Evolutionary conservation across 2,888 invertebrate genomes (phyloP), one percentile per base, ranked within the genome.

Genomic region (Chesias legatella): DNA sequence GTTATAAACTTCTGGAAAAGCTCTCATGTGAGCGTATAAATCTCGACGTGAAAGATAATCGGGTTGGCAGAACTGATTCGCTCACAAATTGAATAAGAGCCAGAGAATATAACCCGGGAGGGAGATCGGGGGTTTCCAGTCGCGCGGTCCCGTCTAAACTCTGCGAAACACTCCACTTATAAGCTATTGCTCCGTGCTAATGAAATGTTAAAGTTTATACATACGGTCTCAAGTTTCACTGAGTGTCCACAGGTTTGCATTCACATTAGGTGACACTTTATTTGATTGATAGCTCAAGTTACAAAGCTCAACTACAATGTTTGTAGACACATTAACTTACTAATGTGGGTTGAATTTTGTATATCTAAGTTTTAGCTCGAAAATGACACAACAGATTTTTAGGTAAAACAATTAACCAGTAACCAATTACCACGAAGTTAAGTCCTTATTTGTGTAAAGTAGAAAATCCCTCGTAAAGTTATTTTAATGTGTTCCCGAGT

Each of bases 11-110:
- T 67, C 64, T 62, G 62, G 65, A 70, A 73, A 75, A 67, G 67
- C 73, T 66, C 71, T 73, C 72, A 67, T 68, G 72, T 67, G 75
- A 79, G 74, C 73, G 73, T 77, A 79, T 82, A 81, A 82, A 83
- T 77, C 77, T 72, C 67, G 75, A 77, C 78, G 75, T 79, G 78
- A 73, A 76, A 82, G 77, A 83, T 85, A 85, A 84, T 83, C 81
- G 76, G 72, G 80, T 83, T 83, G 79, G 78, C 72, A 76, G 79
- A 79, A 81, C 82, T 82, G 84, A 84, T 85, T 85, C 80, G 76
- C 74, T 81, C 76, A 69, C 80, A 85, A 84, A 84, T 85, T 84
- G 81, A 84, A 85, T 84, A 81, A 84, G 78, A 79, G 79, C 72
- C 71, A 71, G 64, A 72, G 72, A 73, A 74, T 72, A 74, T 72